Conservation (phyloP, 1,140 invertebrate genomes). For the Phocides pigmalion region DNA sequence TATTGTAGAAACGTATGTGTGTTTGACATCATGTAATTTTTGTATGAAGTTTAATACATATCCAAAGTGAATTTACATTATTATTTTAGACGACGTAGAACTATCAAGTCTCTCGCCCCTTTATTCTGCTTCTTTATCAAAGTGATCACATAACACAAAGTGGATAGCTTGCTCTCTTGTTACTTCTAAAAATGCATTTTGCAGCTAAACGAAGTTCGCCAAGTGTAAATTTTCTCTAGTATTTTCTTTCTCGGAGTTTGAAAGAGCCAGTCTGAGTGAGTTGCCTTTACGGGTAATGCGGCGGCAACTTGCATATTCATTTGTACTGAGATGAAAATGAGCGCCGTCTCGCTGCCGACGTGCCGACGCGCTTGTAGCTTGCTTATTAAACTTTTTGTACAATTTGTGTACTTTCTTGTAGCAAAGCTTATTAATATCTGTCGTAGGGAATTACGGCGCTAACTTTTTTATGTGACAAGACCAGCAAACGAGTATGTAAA, state of each 20-base stretch:
- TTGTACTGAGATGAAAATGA: slow-evolving; percentile 13
- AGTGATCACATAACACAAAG: too few relatives aligned
- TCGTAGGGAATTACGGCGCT: too few relatives aligned
- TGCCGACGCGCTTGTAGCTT: not conserved
- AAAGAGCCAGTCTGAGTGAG: slow-evolving; percentile 12
- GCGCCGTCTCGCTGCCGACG: not conserved
- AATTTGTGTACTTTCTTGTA: not conserved
- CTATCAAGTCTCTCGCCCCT: too few relatives aligned
- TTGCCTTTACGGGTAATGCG: slow-evolving; percentile 2
- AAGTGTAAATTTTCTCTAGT: not conserved
- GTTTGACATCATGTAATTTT: too few relatives aligned
- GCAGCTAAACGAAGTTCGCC: not conserved
- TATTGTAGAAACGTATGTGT: too few relatives aligned
- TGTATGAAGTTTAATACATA: too few relatives aligned
- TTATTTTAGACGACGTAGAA: not conserved
- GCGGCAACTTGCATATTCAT: slow-evolving; percentile 22
- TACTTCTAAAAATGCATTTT: not conserved
- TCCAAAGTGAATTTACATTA: too few relatives aligned
- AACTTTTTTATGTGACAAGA: too few relatives aligned
- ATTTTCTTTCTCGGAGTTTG: slow-evolving; percentile 2
- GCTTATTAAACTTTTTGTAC: slow-evolving; percentile 14
- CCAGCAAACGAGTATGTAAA: too few relatives aligned
- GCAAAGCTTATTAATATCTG: not conserved
- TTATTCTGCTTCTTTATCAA: not conserved
- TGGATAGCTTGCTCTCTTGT: not conserved